Conservation (phyloP, 2,888 invertebrate genomes). For the Yponomeuta malinellus region DNA sequence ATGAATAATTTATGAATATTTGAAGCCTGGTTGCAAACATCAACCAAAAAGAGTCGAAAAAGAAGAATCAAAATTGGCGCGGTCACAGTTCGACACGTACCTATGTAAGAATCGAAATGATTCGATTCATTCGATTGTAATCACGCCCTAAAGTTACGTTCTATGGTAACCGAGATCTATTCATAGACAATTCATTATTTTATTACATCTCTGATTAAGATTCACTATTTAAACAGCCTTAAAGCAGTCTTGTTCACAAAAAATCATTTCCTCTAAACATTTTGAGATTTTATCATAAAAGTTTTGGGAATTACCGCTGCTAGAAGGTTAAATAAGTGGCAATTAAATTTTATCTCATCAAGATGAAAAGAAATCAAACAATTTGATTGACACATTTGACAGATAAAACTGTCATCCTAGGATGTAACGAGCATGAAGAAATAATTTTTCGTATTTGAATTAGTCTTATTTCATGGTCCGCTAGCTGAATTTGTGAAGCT, state of each 20-base stretch:
- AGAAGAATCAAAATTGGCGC: too few species aligned
- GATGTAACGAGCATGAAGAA: constrained; percentile 9
- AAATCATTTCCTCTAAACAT: too few species aligned
- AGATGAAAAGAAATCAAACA: background rate
- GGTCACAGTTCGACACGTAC: too few species aligned
- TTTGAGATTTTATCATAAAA: background rate
- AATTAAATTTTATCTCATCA: background rate
- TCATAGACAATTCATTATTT: background rate
- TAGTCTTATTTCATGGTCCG: constrained; percentile 20
- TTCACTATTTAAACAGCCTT: background rate
- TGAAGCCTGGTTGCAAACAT: too few species aligned
- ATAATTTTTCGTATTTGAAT: constrained; percentile 7
- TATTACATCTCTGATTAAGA: background rate
- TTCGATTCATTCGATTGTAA: background rate
- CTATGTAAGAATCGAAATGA: too few species aligned
- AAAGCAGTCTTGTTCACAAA: background rate
- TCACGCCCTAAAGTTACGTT: background rate
- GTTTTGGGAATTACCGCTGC: too few species aligned
- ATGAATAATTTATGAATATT: background rate
- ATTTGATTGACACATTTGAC: constrained; percentile 4
- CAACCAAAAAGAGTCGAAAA: too few species aligned
- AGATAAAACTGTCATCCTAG: constrained; percentile 5
- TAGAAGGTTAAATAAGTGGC: too few species aligned
- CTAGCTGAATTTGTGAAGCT: constrained; percentile 19
- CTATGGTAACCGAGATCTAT: background rate